Percentiles rank a stretch among this genome's conserved stretches.
phyloP scores from a whole-genome alignment of 2,113 vertebrate species.

The Phalacrocorax aristotelis region DNA sequence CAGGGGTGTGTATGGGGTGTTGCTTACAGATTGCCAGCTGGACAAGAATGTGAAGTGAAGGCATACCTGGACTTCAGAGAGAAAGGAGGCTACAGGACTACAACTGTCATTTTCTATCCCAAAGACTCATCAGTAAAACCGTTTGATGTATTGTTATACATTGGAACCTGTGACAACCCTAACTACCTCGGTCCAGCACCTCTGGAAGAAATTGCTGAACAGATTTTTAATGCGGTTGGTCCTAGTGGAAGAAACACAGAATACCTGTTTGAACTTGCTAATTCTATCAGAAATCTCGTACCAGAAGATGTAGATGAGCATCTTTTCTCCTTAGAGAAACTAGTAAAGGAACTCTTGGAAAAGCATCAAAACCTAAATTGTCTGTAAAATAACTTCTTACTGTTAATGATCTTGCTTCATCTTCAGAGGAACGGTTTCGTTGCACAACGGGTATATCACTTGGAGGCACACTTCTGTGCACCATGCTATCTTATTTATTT shows the following conservation, averaged over 20 bases:
- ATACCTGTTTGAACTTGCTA: conserved; percentile 93
- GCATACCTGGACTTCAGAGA: conserved; percentile 92
- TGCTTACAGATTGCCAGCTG: conserved; percentile 90
- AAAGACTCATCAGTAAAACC: conserved; percentile 77
- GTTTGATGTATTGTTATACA: conserved; percentile 87
- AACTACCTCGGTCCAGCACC: conserved; percentile 96
- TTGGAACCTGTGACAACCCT: conserved; percentile 91
- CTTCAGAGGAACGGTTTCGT: background rate
- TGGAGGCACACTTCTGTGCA: conserved; percentile 12
- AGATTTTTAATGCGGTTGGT: conserved; percentile 87
- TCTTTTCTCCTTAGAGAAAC: conserved; percentile 90
- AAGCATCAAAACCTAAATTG: conserved; percentile 59
- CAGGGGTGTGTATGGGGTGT: conserved; percentile 96
- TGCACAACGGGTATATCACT: background rate
- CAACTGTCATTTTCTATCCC: conserved; percentile 85
- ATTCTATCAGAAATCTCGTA: conserved; percentile 85
- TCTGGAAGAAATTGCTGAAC: conserved; percentile 91
- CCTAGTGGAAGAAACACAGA: conserved; percentile 93
- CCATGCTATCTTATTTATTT: conserved; percentile 1
- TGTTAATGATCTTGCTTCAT: background rate
- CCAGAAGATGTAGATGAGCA: conserved; percentile 92
- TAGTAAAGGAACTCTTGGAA: conserved; percentile 84
- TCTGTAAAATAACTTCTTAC: background rate
- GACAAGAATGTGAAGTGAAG: conserved; percentile 91
- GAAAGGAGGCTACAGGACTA: conserved; percentile 92